Evolutionary conservation across 2,888 invertebrate species (phyloP), one percentile per base, ranked within the genome.

Genomic region (Aphrophora alni): DNA sequence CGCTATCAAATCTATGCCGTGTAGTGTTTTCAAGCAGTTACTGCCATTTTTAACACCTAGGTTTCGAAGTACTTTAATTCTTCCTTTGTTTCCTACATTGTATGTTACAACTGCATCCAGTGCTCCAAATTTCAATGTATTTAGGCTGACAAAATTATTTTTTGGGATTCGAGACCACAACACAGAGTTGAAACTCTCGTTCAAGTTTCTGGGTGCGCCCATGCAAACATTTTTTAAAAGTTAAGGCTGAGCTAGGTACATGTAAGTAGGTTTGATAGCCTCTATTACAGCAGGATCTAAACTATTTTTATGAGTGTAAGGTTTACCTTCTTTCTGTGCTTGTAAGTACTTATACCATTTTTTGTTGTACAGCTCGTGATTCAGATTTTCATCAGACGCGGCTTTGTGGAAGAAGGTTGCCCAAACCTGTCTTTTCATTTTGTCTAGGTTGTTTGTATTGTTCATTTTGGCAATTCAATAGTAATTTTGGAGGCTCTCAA

Each of bases 341-440:
- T 84, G 74, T 10, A 81, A 75, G 78, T 82, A 85, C 26, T 83
- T 84, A 44, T 85, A 86, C 85, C 85, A 85, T 51, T 83, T 85
- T 69, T 68, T 73, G 21, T 85, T 84, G 83, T 85, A 86, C 27
- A 82, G 28, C 2, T 83, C 51, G 77, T 86, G 85, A 27, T 83
- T 81, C 14, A 84, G 85, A n/a, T 85, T 83, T 72, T 83, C 82
- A 27, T 85, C 83, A 0, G 85, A 82, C 7, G 84, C 85, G 72
- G 51, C 75, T 75, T 83, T 83, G 68, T 85, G 86, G 21, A 81
- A 82, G 77, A 81, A 86, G 12, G 82, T 83, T 10, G 85, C 85
- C 85, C 84, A 85, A 72, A 86, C 81, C 8, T 80, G 85, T 71
- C 82, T 84, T 72, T 84, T 85, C 84, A 85, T 85, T 12, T 82